phyloP scores from a whole-genome alignment of 2,888 invertebrate species.

The Tetheella fluctuosa region DNA sequence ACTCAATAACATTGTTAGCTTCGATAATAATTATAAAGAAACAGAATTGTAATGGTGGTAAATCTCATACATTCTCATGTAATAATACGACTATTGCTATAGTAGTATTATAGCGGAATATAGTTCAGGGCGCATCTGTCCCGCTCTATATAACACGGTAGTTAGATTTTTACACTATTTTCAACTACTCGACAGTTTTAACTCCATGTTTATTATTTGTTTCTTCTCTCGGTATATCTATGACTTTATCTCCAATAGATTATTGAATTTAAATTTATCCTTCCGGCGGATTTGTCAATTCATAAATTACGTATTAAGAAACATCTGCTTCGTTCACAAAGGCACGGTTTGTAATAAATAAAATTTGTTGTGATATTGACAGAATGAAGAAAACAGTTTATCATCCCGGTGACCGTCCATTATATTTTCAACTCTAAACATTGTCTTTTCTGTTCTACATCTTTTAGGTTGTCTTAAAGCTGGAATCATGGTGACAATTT shows the following conservation, averaged over 20 bases:
- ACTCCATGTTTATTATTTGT: background rate
- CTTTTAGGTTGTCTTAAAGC: constrained; percentile 27
- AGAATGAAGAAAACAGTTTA: constrained; percentile 26
- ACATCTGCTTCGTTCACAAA: constrained; percentile 13
- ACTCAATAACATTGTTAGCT: constrained; percentile 65
- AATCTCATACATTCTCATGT: constrained; percentile 30
- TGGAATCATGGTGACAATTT: constrained; percentile 31
- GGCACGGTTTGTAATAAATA: constrained; percentile 15
- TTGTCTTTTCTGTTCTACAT: constrained; percentile 38
- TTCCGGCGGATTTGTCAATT: constrained; percentile 52
- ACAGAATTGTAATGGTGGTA: constrained; percentile 22
- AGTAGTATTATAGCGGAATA: background rate
- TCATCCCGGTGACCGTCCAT: constrained; percentile 70
- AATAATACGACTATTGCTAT: background rate
- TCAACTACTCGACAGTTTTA: constrained; percentile 33
- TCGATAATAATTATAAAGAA: constrained; percentile 48
- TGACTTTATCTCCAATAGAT: constrained; percentile 30
- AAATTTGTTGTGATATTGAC: constrained; percentile 15
- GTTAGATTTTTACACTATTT: constrained; percentile 62
- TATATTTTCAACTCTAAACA: constrained; percentile 31
- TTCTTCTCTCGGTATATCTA: background rate
- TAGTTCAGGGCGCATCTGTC: constrained; percentile 54
- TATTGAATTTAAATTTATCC: constrained; percentile 28
- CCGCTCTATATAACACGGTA: constrained; percentile 63
- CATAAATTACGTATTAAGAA: constrained; percentile 35